phyloP scores from a whole-genome alignment of 1,140 invertebrate genomes.

The Octopus sinensis region DNA sequence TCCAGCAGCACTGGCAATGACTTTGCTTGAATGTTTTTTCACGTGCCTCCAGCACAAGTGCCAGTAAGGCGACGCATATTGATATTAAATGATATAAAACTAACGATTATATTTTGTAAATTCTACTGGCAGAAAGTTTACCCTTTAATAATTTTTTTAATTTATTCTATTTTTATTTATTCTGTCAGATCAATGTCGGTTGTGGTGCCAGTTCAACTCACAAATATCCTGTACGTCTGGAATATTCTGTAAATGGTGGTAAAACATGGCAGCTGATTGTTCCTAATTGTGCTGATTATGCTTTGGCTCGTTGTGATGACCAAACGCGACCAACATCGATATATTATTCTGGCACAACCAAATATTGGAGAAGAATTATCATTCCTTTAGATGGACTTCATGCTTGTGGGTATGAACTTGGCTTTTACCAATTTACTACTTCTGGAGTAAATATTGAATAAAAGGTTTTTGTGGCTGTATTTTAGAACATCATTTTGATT shows the following conservation, averaged over 20 bases:
- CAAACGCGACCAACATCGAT: slow-evolving; percentile 45
- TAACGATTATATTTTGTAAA: too few relatives aligned
- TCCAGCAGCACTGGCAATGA: too few relatives aligned
- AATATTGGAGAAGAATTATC: slow-evolving; percentile 54
- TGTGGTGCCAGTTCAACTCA: slow-evolving; percentile 52
- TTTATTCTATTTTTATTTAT: slow-evolving; percentile 18
- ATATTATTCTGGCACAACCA: slow-evolving; percentile 55
- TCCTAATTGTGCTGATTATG: slow-evolving; percentile 41
- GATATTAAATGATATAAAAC: too few relatives aligned
- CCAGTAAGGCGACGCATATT: too few relatives aligned
- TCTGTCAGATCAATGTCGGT: slow-evolving; percentile 57
- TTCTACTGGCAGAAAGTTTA: too few relatives aligned
- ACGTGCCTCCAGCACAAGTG: too few relatives aligned
- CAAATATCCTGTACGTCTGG: slow-evolving; percentile 52
- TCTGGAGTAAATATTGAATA: too few relatives aligned
- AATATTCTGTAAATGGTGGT: slow-evolving; percentile 57
- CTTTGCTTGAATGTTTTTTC: too few relatives aligned
- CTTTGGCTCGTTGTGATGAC: slow-evolving; percentile 41
- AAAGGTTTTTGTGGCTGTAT: too few relatives aligned
- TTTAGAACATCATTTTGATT: too few relatives aligned
- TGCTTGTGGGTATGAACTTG: slow-evolving; percentile 54
- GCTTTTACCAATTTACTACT: too few relatives aligned
- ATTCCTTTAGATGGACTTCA: slow-evolving; percentile 54
- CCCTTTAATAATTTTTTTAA: background rate
- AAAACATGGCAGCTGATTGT: slow-evolving; percentile 53